Percentiles rank a stretch among this genome's conserved stretches.
Evolutionary conservation across 2,888 invertebrate species (phyloP).

Genomic region (Zele albiditarsus): DNA sequence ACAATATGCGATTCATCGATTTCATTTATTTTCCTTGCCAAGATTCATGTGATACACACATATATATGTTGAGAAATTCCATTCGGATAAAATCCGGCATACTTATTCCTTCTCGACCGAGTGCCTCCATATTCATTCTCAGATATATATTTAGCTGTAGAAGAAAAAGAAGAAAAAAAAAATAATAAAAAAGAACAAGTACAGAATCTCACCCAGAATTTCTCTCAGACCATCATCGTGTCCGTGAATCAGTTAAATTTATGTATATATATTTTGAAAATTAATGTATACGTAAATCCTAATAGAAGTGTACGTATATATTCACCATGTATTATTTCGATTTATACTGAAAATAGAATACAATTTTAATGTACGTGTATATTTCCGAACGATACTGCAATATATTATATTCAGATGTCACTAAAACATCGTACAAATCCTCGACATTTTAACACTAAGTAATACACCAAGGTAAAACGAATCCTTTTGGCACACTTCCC

Average conservation of each 20-base stretch:
- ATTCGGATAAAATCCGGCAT: neutral
- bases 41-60: neutral
- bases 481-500: too few relatives aligned
- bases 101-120: neutral
- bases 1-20: neutral
- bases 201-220: neutral
- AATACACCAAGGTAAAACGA: too few relatives aligned
- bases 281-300: neutral
- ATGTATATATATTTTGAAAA: neutral
- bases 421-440: too few relatives aligned
- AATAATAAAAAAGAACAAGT: neutral
- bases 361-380: too few relatives aligned
- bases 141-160: conserved; percentile 8
- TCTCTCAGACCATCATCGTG: neutral
- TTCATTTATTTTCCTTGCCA: neutral
- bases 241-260: neutral
- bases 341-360: neutral
- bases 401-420: too few relatives aligned
- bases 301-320: too few relatives aligned
- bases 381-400: too few relatives aligned
- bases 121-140: neutral
- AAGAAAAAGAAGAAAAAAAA: too few relatives aligned
- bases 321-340: neutral
- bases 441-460: too few relatives aligned
- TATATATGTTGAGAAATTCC: neutral